phyloP scores from a whole-genome alignment of 2,113 vertebrate species.

The Vireo altiloquus region DNA sequence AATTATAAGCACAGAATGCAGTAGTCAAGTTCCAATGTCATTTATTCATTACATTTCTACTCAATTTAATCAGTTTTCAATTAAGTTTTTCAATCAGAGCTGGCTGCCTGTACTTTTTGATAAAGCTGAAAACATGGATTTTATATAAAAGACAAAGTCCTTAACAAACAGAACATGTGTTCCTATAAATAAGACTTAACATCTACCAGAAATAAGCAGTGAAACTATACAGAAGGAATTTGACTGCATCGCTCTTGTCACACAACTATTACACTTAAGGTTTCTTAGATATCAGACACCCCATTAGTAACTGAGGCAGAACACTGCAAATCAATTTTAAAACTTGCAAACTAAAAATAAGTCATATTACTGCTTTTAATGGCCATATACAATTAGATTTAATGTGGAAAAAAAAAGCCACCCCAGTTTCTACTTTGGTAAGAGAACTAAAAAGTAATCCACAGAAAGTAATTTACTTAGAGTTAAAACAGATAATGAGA shows the following conservation, averaged over 20 bases:
- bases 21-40: not conserved
- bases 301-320: not conserved
- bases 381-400: not conserved
- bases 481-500: not conserved
- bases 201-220: not conserved
- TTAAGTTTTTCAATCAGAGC: not conserved
- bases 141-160: not conserved
- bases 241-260: not conserved
- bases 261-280: not conserved
- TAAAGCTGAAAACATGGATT: not conserved
- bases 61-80: slow-evolving; percentile 10
- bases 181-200: not conserved
- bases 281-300: not conserved
- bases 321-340: not conserved
- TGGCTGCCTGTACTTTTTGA: not conserved
- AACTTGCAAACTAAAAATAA: not conserved
- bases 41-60: not conserved
- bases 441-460: not conserved
- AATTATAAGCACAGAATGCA: not conserved
- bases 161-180: not conserved
- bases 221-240: not conserved
- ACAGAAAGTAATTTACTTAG: not conserved
- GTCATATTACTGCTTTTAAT: not conserved
- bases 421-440: not conserved
- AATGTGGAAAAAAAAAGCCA: not conserved